Percentiles rank a stretch among this genome's conserved stretches.
These are phyloP conservation scores for Hirundo rustica DNA, from an alignment of 2,797 vertebrate genomes.

Conservation along the genomic window DNA sequence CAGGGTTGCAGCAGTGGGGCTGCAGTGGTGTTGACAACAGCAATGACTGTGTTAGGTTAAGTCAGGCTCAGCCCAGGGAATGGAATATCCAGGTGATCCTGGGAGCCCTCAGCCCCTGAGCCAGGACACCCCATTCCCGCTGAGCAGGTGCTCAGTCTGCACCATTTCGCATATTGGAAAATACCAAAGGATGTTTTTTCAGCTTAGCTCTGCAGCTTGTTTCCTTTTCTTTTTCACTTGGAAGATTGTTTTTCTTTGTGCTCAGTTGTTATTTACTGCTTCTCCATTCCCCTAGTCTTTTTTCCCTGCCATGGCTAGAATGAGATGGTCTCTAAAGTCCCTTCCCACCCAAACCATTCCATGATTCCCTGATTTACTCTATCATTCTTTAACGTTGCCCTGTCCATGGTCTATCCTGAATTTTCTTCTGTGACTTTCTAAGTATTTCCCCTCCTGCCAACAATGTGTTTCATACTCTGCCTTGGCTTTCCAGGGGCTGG, in stretches of 20 bases:
- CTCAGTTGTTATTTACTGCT: not conserved
- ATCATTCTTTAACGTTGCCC: not conserved
- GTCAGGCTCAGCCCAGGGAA: not conserved
- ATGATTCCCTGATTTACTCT: not conserved
- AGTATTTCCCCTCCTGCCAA: rapidly evolving
- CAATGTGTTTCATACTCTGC: not conserved
- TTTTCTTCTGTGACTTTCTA: not conserved
- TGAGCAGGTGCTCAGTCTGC: not conserved
- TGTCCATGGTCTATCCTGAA: not conserved
- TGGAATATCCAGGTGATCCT: not conserved
- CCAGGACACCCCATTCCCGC: not conserved
- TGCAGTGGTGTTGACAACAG: not conserved
- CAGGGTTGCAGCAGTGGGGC: not conserved
- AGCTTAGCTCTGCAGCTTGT: not conserved
- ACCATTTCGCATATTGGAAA: not conserved
- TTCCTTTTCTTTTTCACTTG: not conserved
- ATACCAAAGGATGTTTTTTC: not conserved
- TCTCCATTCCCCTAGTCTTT: not conserved
- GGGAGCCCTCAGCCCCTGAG: not conserved
- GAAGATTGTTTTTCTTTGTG: not conserved
- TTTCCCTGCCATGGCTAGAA: not conserved
- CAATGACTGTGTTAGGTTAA: rapidly evolving
- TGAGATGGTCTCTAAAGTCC: not conserved
- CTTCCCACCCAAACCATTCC: not conserved
- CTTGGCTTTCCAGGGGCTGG: not conserved